Evolutionary conservation across 2,113 vertebrate genomes (phyloP).

Genomic region (Gymnocephalus cernua): DNA sequence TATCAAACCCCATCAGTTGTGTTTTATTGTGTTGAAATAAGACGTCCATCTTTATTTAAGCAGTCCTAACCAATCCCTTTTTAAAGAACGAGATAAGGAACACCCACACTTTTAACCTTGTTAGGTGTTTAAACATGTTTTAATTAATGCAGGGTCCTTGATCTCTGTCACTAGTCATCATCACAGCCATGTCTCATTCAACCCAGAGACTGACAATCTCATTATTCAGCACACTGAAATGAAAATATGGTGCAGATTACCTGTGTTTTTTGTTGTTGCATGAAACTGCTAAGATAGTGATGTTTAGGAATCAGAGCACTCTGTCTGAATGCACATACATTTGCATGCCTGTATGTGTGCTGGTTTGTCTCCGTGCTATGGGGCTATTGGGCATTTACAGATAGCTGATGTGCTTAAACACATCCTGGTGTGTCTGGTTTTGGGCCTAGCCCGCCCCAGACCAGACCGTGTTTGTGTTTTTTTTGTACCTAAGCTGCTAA

Average conservation of each 20-base stretch:
- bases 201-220: not conserved
- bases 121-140: not conserved
- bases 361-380: not conserved
- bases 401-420: not conserved
- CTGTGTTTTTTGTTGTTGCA: not conserved
- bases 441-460: not conserved
- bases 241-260: not conserved
- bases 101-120: not conserved
- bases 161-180: not conserved
- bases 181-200: not conserved
- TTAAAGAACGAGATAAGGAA: not conserved
- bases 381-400: not conserved
- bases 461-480: not conserved
- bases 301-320: not conserved
- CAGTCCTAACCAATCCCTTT: not conserved
- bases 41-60: not conserved
- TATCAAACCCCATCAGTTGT: not conserved
- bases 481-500: slow-evolving; percentile 17
- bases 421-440: slow-evolving; percentile 4
- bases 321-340: not conserved
- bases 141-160: not conserved
- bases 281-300: not conserved
- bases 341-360: not conserved
- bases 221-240: slow-evolving; percentile 8
- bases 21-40: not conserved